phyloP scores from a whole-genome alignment of 2,797 vertebrate species.

The Sarcoramphus papa region DNA sequence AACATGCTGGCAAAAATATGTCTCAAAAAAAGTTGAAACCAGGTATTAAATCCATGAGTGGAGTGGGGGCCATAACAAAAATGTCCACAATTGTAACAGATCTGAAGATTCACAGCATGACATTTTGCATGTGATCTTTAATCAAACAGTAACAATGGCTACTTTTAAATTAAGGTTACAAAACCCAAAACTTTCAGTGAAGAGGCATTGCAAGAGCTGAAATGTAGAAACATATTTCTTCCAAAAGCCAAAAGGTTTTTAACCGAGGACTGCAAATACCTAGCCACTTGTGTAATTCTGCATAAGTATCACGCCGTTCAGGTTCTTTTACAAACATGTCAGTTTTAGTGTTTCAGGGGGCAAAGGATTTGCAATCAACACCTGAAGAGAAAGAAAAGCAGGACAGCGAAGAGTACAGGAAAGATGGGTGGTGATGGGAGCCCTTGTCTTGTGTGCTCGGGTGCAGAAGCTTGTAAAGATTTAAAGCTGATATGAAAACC shows the following conservation, averaged over 20 bases:
- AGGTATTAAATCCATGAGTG: background rate
- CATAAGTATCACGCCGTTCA: background rate
- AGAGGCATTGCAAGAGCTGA: background rate
- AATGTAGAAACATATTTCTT: background rate
- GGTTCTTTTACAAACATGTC: background rate
- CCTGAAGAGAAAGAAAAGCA: background rate
- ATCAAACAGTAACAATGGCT: constrained; percentile 1
- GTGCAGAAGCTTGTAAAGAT: background rate
- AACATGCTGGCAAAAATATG: background rate
- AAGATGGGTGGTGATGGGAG: background rate
- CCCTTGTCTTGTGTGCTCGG: fast-evolving
- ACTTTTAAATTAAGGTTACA: constrained; percentile 4
- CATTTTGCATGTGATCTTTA: constrained; percentile 8
- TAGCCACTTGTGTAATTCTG: background rate
- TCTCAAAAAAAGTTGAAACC: background rate
- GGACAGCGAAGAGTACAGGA: background rate
- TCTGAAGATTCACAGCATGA: background rate
- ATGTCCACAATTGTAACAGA: background rate
- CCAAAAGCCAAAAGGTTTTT: background rate
- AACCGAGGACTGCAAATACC: fast-evolving
- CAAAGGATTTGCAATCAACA: background rate
- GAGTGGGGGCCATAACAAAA: background rate
- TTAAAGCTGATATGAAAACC: background rate
- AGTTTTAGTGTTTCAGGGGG: constrained; percentile 41
- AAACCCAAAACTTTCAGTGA: background rate